Conservation (phyloP, 2,113 vertebrate genomes). For the Sander vitreus region DNA sequence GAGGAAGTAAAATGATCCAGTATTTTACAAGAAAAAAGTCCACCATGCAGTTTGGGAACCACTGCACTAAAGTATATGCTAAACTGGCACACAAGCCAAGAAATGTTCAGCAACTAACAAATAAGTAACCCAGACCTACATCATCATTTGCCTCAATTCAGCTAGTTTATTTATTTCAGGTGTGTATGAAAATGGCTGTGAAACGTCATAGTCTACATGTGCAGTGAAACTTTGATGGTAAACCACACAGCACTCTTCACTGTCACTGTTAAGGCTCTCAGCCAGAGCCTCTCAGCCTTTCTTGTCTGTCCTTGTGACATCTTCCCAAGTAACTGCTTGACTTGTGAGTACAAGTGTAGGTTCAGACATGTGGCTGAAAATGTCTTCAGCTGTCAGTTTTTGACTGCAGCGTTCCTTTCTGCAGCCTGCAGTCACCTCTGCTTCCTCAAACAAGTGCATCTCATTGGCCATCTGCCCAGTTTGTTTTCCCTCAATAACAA, state of each 20-base stretch:
- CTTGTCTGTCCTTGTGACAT: background rate
- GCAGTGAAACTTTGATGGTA: background rate
- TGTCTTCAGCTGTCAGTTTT: background rate
- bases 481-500: background rate
- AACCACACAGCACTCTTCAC: background rate
- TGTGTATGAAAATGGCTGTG: background rate
- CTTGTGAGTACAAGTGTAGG: slow-evolving; percentile 3
- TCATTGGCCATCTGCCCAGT: background rate
- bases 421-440: background rate
- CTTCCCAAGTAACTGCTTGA: background rate
- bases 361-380: background rate
- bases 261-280: background rate
- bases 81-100: too few relatives aligned
- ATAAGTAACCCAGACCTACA: background rate
- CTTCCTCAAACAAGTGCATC: background rate
- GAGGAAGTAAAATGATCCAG: too few relatives aligned
- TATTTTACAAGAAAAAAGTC: too few relatives aligned
- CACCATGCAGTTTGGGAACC: too few relatives aligned
- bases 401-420: background rate
- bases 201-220: too few relatives aligned
- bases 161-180: background rate
- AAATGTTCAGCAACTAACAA: background rate
- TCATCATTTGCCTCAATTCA: background rate
- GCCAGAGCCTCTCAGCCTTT: background rate
- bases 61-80: too few relatives aligned